These are phyloP conservation scores for Tribolium castaneum DNA, from an alignment of 1,140 invertebrate genomes.

Conservation along the genomic window DNA sequence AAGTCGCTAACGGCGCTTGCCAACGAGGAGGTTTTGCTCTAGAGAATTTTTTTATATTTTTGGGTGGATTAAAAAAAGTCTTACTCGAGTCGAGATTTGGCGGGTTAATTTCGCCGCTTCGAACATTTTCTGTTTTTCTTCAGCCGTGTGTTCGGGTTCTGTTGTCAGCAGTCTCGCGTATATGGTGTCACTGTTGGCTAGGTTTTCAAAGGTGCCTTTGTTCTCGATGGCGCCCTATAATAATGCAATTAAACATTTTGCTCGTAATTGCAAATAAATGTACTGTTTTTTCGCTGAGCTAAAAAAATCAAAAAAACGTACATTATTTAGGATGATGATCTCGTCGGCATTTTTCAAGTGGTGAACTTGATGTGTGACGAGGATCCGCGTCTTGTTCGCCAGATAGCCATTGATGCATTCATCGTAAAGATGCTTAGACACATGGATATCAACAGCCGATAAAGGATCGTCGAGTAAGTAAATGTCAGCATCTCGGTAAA, in stretches of 20 bases:
- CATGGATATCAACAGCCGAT: conserved; percentile 84
- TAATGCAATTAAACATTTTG: no score
- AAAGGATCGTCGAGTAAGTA: conserved; percentile 86
- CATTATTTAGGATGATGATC: conserved; percentile 72
- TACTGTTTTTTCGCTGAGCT: no score
- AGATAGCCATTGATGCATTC: conserved; percentile 77
- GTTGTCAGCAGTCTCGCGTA: conserved; percentile 68
- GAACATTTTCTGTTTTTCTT: conserved; percentile 50
- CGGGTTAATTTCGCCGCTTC: conserved; percentile 48
- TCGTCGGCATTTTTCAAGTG: conserved; percentile 81
- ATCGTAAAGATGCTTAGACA: conserved; percentile 82
- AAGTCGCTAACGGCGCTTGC: conserved; percentile 57
- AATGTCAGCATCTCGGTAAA: conserved; percentile 71
- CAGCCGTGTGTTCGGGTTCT: conserved; percentile 55
- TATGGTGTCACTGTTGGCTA: conserved; percentile 71
- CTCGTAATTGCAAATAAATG: no score
- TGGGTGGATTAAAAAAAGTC: not conserved
- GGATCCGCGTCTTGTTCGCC: conserved; percentile 75
- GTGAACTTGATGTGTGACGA: conserved; percentile 92
- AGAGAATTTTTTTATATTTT: no score
- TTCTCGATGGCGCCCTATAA: conserved; percentile 67
- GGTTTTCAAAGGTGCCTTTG: conserved; percentile 74
- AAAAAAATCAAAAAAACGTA: no score
- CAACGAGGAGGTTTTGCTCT: conserved; percentile 53
- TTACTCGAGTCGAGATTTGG: conserved; percentile 56